Base-by-base conservation (phyloP, 2,113 vertebrate species). In the Butastur rufipennis region DNA sequence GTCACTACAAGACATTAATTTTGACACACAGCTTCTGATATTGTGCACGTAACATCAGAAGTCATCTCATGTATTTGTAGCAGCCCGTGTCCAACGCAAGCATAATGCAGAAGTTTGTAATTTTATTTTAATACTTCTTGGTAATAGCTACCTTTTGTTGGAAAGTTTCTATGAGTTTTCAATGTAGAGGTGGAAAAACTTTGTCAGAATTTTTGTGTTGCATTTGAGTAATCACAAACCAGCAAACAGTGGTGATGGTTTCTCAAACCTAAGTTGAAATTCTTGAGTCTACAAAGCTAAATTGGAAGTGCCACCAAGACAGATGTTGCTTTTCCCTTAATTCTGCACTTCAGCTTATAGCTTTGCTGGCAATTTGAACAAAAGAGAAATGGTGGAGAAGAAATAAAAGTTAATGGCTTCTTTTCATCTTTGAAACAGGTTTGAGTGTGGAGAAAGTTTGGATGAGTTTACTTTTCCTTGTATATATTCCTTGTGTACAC, bases 311-410 rank as follows among this genome's bases (percentile, higher is more conserved):
- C 66, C 84, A 67, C 58, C 31, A 42, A 75, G 83, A 58, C 61
- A 88, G 91, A 63, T 90, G 71, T 75, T 85, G 89, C 45, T 88
- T 72, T 78, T 50, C n/a, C 32, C 50, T 81, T 83, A 77, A 85
- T 93, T 87, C 59, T 73, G 18, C 45, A 14, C n/a, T 75, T 79
- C 81, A 55, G 48, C 70, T 92, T 67, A 56, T 65, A 89, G 48
- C 70, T 87, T 86, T 87, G 53, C 12, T 55, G 70, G 48, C 50
- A 19, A n/a, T 81, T 47, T 55, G 43, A 59, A 72, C 58, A n/a
- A 45, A 81, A 90, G 79, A 80, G 66, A 75, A 87, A 73, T 13
- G 25, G 10, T 65, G 48, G 10, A 29, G 58, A 79, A 72, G 73
- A 65, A 88, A 65, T 75, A 31, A 42, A 89, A 85, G 17, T 48